Evolutionary conservation across 2,888 invertebrate genomes (phyloP), one percentile per base, ranked within the genome.

Genomic region (Microctonus hyperodae): DNA sequence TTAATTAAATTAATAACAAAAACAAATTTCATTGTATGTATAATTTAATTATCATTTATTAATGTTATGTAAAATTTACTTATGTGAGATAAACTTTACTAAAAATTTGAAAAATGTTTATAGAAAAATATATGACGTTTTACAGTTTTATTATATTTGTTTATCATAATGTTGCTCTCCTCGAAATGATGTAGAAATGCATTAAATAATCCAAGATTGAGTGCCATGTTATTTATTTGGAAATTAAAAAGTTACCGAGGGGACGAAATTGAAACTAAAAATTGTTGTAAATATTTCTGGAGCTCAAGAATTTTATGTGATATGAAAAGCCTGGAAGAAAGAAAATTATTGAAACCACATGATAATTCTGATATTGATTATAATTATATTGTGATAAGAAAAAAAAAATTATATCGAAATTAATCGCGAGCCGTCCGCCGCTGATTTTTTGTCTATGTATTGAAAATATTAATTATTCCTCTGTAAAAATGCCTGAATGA

Each of bases 301-400:
- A 65, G 64, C 69, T 67, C 69, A 67, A 67, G 63, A 64, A 67
- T 69, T 67, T 37, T 50, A 67, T 69, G 67, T 67, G 64, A 67
- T 69, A 67, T 57, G n/a, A n/a, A n/a, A 64, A 59, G 60, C 37
- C 22, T 37, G 31, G 13, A 10, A 53, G 13, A 16, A 23, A n/a
- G 37, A 13, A 23, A 9, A 23, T 35, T 22, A 58, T 58, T 33
- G 23, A 13, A 20, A 7, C 11, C 13, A 20, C 13, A 20, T 35
- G 35, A 57, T 33, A 35, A 57, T 22, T 35, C 35, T 22, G 20
- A 20, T 35, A 22, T 35, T 5, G 28, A 25, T 51, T 25, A 51
- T 5, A 13, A 25, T 25, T 51, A 10, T 20, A 33, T 33, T 33
- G n/a, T 61, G 33, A 51, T 23, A 23, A 35, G n/a, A 22, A 33